Evolutionary conservation across 1,140 invertebrate genomes (phyloP), one percentile per base, ranked within the genome.

Genomic region (Ceratina japonica): DNA sequence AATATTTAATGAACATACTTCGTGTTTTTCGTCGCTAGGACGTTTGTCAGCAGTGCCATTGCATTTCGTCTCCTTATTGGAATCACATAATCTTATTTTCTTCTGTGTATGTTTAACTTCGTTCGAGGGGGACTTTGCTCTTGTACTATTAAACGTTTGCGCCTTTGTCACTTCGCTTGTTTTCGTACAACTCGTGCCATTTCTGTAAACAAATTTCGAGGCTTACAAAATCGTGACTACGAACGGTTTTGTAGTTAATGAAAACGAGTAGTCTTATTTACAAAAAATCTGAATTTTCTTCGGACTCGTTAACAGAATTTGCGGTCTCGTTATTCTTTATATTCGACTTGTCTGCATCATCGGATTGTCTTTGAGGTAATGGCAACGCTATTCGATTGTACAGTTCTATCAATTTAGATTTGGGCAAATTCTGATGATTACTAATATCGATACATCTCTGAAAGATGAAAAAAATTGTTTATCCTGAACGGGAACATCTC

Each of bases 311-410:
- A 66, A 15, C 15, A 27, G 4, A 44, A 58, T 31, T 0, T 0
- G 15, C 62, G n/a, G 62, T n/a, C 5, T 75, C 66, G 16, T 44
- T 58, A 49, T 13, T 44, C 0, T 75, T 52, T 63, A 2, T 12
- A 61, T 37, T 22, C 15, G 12, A 72, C 7, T n/a, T 51, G 13
- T 80, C 51, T 4, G 0, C 72, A 0, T 51, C 49, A 16, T 79
- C 77, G 62, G 49, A 74, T 68, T 68, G 75, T 71, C 90, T 83
- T 70, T 88, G 89, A 5, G 90, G 87, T 49, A 90, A 70, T 10
- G 90, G 90, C 62, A 90, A 73, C 4, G 85, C 89, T 7, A 90
- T 63, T 62, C 86, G 82, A 49, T 83, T 88, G 73, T 86, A 91
- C 18, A 90, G 77, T 59, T 90, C 87, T 44, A 91, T 63, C 13